Percentiles rank a stretch among this genome's conserved stretches.
Evolutionary conservation across 2,888 invertebrate genomes (phyloP).

Genomic region (Lymantria dispar): DNA sequence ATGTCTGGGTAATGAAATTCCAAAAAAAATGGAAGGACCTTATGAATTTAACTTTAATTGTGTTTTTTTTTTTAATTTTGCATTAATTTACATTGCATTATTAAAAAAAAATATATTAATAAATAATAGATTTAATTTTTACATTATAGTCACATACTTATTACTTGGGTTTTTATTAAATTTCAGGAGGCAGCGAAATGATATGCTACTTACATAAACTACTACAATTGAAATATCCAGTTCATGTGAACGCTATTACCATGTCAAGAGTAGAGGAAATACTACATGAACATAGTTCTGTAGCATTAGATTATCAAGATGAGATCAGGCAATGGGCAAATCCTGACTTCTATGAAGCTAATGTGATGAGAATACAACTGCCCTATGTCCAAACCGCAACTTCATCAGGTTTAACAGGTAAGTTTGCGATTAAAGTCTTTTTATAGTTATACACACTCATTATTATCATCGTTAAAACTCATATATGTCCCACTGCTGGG

Average conservation of each 20-base stretch:
- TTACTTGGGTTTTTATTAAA: background rate
- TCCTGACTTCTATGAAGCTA: conserved; percentile 89
- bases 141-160: too few species aligned
- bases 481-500: too few species aligned
- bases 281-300: conserved; percentile 89
- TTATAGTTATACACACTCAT: too few species aligned
- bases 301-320: conserved; percentile 90
- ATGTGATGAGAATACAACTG: conserved; percentile 93
- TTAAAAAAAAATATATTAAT: too few species aligned
- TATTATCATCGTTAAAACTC: too few species aligned
- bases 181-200: conserved; percentile 89
- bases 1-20: too few species aligned
- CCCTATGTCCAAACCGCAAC: conserved; percentile 87
- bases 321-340: conserved; percentile 92
- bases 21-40: too few species aligned
- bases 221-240: conserved; percentile 96
- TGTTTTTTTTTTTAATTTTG: too few species aligned
- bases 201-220: conserved; percentile 92
- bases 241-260: conserved; percentile 93
- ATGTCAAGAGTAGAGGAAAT: conserved; percentile 94
- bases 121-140: too few species aligned
- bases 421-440: too few species aligned
- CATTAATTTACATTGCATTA: too few species aligned
- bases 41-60: too few species aligned
- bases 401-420: conserved; percentile 84